A percentile compares a stretch with the other conserved stretches of the same genome.
Evolutionary conservation across 2,888 invertebrate genomes (phyloP).

Genomic region (Microplitis deprimator): DNA sequence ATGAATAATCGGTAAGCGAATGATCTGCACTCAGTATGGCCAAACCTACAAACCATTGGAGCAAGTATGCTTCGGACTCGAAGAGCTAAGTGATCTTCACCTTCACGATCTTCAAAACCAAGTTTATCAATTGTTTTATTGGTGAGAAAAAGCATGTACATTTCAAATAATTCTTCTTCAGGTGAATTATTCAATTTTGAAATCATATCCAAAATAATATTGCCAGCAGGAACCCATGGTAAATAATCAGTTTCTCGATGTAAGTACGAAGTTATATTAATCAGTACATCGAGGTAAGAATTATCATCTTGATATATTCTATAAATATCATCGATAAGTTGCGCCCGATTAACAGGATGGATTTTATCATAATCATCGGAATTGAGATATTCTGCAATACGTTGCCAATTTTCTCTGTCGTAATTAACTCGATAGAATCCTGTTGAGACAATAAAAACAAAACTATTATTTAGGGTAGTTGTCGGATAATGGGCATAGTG

Average conservation of each 20-base stretch:
- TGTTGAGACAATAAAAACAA: conserved; percentile 15
- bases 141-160: conserved; percentile 58
- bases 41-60: background rate
- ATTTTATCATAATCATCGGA: conserved; percentile 72
- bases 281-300: conserved; percentile 69
- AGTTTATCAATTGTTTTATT: conserved; percentile 56
- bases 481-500: background rate
- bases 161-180: conserved; percentile 46
- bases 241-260: conserved; percentile 77
- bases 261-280: conserved; percentile 75
- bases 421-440: conserved; percentile 74
- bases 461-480: background rate
- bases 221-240: conserved; percentile 76
- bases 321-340: conserved; percentile 82
- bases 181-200: background rate
- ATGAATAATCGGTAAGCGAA: background rate
- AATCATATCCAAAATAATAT: background rate
- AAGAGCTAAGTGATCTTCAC: conserved; percentile 59
- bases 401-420: conserved; percentile 78
- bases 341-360: conserved; percentile 80
- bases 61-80: conserved; percentile 54
- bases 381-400: conserved; percentile 72
- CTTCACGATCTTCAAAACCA: conserved; percentile 55
- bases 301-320: conserved; percentile 72
- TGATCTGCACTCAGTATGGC: background rate